Evolutionary conservation across 2,113 vertebrate genomes (phyloP).

Genomic region (Antigone vipio): DNA sequence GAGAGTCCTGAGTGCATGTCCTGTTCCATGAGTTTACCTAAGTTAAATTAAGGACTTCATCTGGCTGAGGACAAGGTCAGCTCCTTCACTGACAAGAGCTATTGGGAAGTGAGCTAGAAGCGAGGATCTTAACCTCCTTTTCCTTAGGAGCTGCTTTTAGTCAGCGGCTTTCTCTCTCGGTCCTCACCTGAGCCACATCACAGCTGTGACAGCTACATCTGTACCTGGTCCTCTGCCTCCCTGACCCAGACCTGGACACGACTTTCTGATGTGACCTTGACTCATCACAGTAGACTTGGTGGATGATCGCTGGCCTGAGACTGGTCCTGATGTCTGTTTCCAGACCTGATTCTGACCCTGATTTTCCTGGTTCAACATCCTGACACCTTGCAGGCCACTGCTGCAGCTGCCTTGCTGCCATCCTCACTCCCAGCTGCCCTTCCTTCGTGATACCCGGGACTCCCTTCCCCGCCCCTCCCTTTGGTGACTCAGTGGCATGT

Average conservation of each 20-base stretch:
- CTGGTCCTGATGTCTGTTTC: not conserved
- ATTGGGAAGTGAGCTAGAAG: not conserved
- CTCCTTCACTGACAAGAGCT: not conserved
- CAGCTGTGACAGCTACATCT: not conserved
- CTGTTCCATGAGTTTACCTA: not conserved
- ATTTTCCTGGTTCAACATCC: not conserved
- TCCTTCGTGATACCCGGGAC: not conserved
- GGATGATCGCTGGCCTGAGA: not conserved
- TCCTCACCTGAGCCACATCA: not conserved
- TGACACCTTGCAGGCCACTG: not conserved
- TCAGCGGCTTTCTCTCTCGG: not conserved
- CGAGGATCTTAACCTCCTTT: accelerated
- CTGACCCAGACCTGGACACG: not conserved
- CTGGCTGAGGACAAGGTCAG: not conserved
- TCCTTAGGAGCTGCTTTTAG: not conserved
- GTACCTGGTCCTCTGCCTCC: not conserved
- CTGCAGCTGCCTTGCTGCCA: not conserved
- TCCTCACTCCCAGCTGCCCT: accelerated
- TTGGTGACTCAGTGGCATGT: accelerated
- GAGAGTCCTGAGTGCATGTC: not conserved
- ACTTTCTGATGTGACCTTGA: not conserved
- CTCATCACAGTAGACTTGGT: not conserved
- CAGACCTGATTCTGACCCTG: not conserved
- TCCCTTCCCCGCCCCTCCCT: not conserved
- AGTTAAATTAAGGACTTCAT: not conserved